Percentiles rank a stretch among this genome's conserved stretches.
Evolutionary conservation across 2,888 invertebrate genomes (phyloP).

Genomic region (Latrodectus elegans): DNA sequence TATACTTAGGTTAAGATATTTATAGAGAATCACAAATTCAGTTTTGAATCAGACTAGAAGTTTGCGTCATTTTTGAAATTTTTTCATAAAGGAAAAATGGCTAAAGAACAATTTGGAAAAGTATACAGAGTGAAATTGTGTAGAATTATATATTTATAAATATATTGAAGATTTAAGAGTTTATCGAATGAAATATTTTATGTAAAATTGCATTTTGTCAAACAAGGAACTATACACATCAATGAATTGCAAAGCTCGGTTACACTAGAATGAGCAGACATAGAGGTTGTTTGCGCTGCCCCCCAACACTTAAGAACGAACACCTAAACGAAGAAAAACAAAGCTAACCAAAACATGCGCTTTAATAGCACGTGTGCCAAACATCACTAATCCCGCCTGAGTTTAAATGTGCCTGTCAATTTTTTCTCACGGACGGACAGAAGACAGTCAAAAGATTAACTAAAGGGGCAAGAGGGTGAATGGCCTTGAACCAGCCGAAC

Average conservation of each 20-base stretch:
- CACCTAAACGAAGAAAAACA: conserved; percentile 54
- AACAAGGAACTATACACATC: conserved; percentile 58
- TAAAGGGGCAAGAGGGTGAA: conserved; percentile 66
- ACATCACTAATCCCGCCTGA: conserved; percentile 68
- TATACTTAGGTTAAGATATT: too few species aligned
- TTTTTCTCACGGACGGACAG: conserved; percentile 65
- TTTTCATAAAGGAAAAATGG: too few species aligned
- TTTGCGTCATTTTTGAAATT: too few species aligned
- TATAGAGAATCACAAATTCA: too few species aligned
- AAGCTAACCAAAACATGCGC: conserved; percentile 64
- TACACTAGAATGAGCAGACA: conserved; percentile 65
- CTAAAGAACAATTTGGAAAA: too few species aligned
- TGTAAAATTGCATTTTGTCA: neutral
- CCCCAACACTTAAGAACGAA: conserved; percentile 42
- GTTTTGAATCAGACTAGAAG: too few species aligned
- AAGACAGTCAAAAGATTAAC: conserved; percentile 58
- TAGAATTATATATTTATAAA: too few species aligned
- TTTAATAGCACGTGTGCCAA: conserved; percentile 67
- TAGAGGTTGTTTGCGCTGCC: conserved; percentile 48
- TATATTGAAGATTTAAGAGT: too few species aligned
- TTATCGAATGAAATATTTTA: neutral
- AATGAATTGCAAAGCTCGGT: conserved; percentile 57
- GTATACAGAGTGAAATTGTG: too few species aligned
- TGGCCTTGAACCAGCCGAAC: conserved; percentile 68
- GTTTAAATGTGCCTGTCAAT: conserved; percentile 69